A percentile compares a stretch with the other conserved stretches of the same genome.
Conservation (phyloP, 1,140 invertebrate genomes). For the Bombus consobrinus region DNA sequence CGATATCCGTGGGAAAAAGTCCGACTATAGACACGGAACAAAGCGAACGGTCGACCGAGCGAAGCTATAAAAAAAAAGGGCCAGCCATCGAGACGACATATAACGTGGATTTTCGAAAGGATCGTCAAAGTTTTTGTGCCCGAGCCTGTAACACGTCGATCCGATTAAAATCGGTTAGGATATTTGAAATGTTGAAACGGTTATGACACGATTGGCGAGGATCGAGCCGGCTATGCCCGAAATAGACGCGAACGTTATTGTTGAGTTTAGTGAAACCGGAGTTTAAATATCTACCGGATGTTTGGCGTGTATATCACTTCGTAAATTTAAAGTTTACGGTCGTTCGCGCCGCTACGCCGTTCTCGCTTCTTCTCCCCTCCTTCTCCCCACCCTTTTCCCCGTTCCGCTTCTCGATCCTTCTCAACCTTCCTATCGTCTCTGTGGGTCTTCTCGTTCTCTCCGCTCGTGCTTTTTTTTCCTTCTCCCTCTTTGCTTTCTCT, state of each 20-base stretch:
- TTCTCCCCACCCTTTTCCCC: neutral
- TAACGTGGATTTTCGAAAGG: no score
- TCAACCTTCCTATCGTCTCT: neutral
- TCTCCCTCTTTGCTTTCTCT: neutral
- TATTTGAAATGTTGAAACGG: slow-evolving; percentile 11
- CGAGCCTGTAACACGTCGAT: neutral
- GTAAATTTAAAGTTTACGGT: slow-evolving; percentile 81
- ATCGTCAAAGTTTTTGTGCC: no score
- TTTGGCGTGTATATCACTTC: slow-evolving; percentile 81
- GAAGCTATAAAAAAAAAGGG: neutral
- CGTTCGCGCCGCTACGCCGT: slow-evolving; percentile 58
- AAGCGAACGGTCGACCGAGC: neutral
- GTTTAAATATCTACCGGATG: slow-evolving; percentile 82
- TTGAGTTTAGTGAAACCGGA: slow-evolving; percentile 76
- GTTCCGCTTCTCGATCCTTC: neutral
- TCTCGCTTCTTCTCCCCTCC: neutral
- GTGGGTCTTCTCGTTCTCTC: neutral
- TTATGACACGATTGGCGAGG: slow-evolving; percentile 18
- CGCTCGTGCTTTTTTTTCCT: neutral
- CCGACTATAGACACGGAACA: neutral
- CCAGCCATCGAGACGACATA: no score
- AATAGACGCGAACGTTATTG: slow-evolving; percentile 75
- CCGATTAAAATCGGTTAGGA: slow-evolving; percentile 7
- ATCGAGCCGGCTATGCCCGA: slow-evolving; percentile 54
- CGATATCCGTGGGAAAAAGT: neutral